phyloP scores from a whole-genome alignment of 2,113 vertebrate species.

The Elachura formosa region DNA sequence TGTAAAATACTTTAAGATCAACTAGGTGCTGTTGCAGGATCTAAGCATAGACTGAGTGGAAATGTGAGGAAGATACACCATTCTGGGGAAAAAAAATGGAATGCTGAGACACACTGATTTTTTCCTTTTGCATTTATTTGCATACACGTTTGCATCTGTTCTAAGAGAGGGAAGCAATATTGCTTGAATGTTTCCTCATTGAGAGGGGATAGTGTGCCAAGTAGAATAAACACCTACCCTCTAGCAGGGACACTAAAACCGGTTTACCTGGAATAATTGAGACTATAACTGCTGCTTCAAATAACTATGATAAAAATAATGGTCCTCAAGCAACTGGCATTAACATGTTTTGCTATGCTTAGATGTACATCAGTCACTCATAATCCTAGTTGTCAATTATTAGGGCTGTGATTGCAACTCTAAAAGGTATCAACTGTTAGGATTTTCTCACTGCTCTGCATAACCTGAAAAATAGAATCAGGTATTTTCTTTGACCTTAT shows the following conservation, averaged over 20 bases:
- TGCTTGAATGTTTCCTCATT: not conserved
- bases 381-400: not conserved
- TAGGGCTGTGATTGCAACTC: not conserved
- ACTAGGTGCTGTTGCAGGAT: not conserved
- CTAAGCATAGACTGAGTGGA: not conserved
- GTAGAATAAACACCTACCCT: not conserved
- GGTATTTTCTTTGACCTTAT: not conserved
- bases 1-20: not conserved
- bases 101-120: not conserved
- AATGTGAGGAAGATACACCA: fast-evolving
- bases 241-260: not conserved
- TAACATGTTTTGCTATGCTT: not conserved
- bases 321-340: not conserved
- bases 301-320: not conserved
- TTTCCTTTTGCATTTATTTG: not conserved
- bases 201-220: not conserved
- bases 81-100: not conserved
- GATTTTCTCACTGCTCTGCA: not conserved
- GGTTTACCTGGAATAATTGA: not conserved
- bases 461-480: not conserved
- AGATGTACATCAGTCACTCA: not conserved
- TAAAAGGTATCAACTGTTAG: not conserved
- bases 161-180: not conserved
- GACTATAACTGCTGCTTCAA: not conserved
- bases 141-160: not conserved